Evolutionary conservation across 2,113 vertebrate genomes (phyloP), one percentile per base, ranked within the genome.

Genomic region (Limnothrissa miodon): DNA sequence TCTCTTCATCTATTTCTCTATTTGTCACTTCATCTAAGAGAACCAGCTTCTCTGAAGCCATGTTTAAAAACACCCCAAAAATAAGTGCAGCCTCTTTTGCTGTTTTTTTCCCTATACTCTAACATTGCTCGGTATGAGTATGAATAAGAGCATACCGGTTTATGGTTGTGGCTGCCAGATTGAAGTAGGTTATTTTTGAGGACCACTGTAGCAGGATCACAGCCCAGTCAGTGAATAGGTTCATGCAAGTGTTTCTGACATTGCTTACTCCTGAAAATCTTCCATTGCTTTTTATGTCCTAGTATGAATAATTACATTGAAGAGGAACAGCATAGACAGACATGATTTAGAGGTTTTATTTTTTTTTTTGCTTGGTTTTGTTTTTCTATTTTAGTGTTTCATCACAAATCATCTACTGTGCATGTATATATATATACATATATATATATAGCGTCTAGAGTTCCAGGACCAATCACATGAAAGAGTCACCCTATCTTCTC

Each of bases 1-100:
- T 83, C 45, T 85, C 87, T 87, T 79, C 84, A 79, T 86, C 83
- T 53, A 7, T 88, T 5, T 46, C 79, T 48, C 81, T 87, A 78
- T 86, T 88, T 84, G 0, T 23, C 51, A 21, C 1, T 53, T 23
- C 5, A 17, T 53, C 19, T 21, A 21, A n/a, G n/a, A n/a, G n/a
- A n/a, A n/a, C n/a, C n/a, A n/a, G n/a, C 11, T 45, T 45, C 11
- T 45, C 7, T 45, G 45, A 11, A 11, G 45, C 11, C 45, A 45
- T 45, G 45, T 45, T 45, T 45, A 9, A 45, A n/a, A n/a, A n/a
- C n/a, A n/a, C n/a, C n/a, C n/a, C n/a, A n/a, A n/a, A n/a, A n/a
- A n/a, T n/a, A n/a, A n/a, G n/a, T n/a, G n/a, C n/a, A n/a, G n/a
- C n/a, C n/a, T n/a, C n/a, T n/a, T n/a, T n/a, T n/a, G n/a, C n/a